A percentile compares a stretch with the other conserved stretches of the same genome.
Evolutionary conservation across 2,888 invertebrate genomes (phyloP).

Genomic region (Hecatera dysodea): DNA sequence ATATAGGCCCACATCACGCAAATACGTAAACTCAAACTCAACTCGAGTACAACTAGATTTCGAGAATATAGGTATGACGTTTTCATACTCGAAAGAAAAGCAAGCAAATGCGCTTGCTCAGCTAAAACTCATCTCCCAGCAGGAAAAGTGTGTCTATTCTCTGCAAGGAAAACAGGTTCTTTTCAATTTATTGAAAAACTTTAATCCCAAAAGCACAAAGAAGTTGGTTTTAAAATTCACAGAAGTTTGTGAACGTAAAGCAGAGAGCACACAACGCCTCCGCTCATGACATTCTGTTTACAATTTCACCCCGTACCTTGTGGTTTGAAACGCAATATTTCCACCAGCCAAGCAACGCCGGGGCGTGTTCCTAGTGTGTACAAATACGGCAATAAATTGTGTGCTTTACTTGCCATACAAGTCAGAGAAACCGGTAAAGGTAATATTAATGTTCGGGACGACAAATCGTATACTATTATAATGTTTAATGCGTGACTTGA

Average conservation of each 20-base stretch:
- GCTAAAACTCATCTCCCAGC: too few relatives aligned
- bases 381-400: slow-evolving; percentile 57
- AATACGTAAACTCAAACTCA: too few relatives aligned
- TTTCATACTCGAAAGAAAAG: too few relatives aligned
- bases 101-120: too few relatives aligned
- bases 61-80: too few relatives aligned
- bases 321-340: slow-evolving; percentile 50
- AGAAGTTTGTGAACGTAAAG: slow-evolving; percentile 35
- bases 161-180: slow-evolving; percentile 19
- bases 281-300: slow-evolving; percentile 42
- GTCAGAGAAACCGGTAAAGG: slow-evolving; percentile 36
- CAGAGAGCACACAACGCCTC: slow-evolving; percentile 6
- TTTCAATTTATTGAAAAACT: slow-evolving; percentile 46
- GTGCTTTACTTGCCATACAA: slow-evolving; percentile 48
- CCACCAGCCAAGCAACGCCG: slow-evolving; percentile 33
- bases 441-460: slow-evolving; percentile 52
- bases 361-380: slow-evolving; percentile 46
- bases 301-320: slow-evolving; percentile 27
- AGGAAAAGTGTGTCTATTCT: too few relatives aligned
- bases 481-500: slow-evolving; percentile 33
- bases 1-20: too few relatives aligned
- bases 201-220: slow-evolving; percentile 16
- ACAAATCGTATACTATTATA: slow-evolving; percentile 57
- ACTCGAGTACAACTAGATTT: too few relatives aligned
- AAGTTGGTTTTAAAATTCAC: slow-evolving; percentile 32